Conservation (phyloP, 2,113 vertebrate genomes). For the Pelecanus crispus region DNA sequence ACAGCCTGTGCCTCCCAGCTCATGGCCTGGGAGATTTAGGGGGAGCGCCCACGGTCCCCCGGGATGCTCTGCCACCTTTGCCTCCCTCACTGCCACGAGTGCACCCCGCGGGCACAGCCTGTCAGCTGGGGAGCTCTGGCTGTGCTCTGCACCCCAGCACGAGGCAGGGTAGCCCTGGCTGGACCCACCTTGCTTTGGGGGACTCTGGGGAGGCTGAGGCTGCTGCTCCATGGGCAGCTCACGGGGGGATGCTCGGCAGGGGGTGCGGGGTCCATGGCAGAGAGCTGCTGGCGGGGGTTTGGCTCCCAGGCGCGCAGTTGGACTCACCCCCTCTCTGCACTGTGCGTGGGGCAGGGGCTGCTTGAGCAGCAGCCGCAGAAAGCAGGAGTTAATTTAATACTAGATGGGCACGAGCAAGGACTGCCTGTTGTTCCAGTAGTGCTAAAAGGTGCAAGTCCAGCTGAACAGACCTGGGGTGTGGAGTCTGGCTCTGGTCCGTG, state of each 20-base stretch:
- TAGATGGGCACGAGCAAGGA: neutral
- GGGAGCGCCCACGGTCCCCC: accelerated
- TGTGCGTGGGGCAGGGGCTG: neutral
- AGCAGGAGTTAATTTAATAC: neutral
- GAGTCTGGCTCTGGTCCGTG: neutral
- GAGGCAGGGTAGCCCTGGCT: neutral
- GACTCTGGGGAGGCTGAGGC: neutral
- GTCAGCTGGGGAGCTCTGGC: neutral
- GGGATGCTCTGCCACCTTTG: neutral
- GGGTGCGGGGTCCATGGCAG: accelerated
- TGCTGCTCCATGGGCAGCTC: neutral
- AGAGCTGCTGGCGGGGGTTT: neutral
- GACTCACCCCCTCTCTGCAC: neutral
- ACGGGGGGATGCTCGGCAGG: neutral
- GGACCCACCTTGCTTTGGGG: neutral
- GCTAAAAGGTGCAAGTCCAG: neutral
- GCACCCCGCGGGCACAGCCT: accelerated
- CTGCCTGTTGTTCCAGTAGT: neutral
- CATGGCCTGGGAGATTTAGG: neutral
- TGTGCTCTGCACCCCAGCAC: neutral
- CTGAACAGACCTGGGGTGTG: neutral
- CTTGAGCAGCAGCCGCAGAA: neutral
- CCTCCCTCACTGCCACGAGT: accelerated
- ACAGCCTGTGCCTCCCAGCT: neutral
- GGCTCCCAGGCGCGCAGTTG: neutral